phyloP scores from a whole-genome alignment of 2,797 vertebrate species.

The Anguilla obscura region DNA sequence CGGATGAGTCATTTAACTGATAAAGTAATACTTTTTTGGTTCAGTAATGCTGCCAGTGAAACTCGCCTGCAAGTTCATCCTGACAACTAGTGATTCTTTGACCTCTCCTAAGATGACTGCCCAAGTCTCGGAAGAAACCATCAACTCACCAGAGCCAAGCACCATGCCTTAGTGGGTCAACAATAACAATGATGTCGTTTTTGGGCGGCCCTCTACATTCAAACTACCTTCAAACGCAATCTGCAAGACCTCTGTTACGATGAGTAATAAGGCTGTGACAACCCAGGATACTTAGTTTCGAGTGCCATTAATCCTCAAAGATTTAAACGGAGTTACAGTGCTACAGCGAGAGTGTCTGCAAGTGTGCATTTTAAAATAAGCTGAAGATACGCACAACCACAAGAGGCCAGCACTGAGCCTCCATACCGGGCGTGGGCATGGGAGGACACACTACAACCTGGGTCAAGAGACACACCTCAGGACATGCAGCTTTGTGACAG shows the following conservation, averaged over 20 bases:
- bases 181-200: background rate
- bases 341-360: background rate
- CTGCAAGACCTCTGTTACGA: background rate
- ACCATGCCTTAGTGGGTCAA: background rate
- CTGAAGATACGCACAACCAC: background rate
- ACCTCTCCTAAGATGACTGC: background rate
- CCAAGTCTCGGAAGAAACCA: background rate
- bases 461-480: background rate
- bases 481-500: background rate
- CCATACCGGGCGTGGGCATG: background rate
- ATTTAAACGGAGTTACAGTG: background rate
- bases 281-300: background rate
- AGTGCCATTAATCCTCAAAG: background rate
- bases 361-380: background rate
- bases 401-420: background rate
- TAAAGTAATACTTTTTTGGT: background rate
- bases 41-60: background rate
- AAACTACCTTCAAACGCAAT: background rate
- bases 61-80: background rate
- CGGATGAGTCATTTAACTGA: background rate
- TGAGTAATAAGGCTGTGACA: background rate
- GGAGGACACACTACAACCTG: background rate
- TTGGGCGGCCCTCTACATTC: background rate
- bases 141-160: conserved; percentile 7
- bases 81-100: background rate